Base-by-base conservation (phyloP, 2,888 invertebrate species). In the Spisula subtruncata region DNA sequence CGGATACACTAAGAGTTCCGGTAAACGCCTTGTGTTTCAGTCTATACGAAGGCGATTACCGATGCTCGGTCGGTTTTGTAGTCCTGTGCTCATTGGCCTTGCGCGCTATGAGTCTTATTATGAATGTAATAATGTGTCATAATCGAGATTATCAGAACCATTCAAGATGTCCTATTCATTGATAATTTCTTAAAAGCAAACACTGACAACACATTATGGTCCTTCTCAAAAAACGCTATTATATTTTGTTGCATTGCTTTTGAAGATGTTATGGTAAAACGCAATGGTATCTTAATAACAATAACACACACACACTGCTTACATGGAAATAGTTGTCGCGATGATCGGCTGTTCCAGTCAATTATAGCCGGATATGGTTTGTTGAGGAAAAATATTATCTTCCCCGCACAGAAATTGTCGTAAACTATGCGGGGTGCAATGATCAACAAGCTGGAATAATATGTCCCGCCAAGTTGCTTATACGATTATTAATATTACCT, bases 401-500 rank as follows among this genome's bases (percentile, higher is more conserved):
- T 66, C 60, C 60, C n/a, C 60, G 14, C 60, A 0, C 5, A 12
- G 56, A 60, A 20, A 60, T 5, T 60, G 20, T 60, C 60, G 60
- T 60, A 20, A 60, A 20, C 60, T n/a, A 5, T 8, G 60, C 60
- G 60, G 60, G 60, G n/a, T 60, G 6, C 4, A 1, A 60, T 20
- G n/a, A 20, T n/a, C n/a, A 60, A 60, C 60, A 60, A n/a, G 18
- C 18, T 2, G n/a, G 56, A 82, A 82, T 82, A 56, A 82, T 82
- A n/a, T 35, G 56, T 82, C 56, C 54, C 82, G 46, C 82, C 46
- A 56, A 41, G 60, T 66, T 83, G 60, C 35, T 75, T 84, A 48
- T 48, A 75, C 6, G 14, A 32, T 81, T 85, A 85, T 85, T 80
- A 85, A 80, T 85, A 85, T 56, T 85, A 66, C 86, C 60, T 66